Conservation (phyloP, 2,888 invertebrate genomes). For the Orthonychiurus folsomi region DNA sequence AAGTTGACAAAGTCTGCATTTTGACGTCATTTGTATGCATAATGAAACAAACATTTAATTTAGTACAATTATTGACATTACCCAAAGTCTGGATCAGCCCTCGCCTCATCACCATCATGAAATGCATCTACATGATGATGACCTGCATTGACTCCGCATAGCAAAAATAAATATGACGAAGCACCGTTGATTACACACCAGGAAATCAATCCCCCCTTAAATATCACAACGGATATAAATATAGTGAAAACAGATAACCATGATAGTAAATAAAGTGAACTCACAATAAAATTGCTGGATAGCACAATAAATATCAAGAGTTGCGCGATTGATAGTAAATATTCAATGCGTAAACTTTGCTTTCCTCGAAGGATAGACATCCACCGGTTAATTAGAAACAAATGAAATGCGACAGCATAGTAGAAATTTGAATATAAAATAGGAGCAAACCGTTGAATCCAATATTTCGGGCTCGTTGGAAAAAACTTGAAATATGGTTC, state of each 20-base stretch:
- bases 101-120: slow-evolving; percentile 41
- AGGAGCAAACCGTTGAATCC: not conserved
- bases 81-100: slow-evolving; percentile 41
- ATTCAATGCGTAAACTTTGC: not conserved
- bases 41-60: not conserved
- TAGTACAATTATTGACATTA: slow-evolving; percentile 54
- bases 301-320: not conserved
- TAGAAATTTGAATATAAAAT: not conserved
- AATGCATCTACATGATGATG: slow-evolving; percentile 63
- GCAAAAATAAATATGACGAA: not conserved
- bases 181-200: not conserved
- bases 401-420: not conserved
- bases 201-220: not conserved
- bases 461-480: not conserved
- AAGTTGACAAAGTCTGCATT: slow-evolving; percentile 55
- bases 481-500: not conserved
- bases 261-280: too few species aligned
- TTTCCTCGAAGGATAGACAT: not conserved
- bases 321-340: not conserved
- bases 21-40: too few species aligned
- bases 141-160: not conserved
- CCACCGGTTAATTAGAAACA: not conserved
- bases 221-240: not conserved
- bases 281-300: not conserved
- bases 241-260: not conserved